A percentile compares a stretch with the other conserved stretches of the same genome.
These are phyloP conservation scores for Limnodromus scolopaceus DNA, from an alignment of 2,797 vertebrate species.

Conservation along the genomic window DNA sequence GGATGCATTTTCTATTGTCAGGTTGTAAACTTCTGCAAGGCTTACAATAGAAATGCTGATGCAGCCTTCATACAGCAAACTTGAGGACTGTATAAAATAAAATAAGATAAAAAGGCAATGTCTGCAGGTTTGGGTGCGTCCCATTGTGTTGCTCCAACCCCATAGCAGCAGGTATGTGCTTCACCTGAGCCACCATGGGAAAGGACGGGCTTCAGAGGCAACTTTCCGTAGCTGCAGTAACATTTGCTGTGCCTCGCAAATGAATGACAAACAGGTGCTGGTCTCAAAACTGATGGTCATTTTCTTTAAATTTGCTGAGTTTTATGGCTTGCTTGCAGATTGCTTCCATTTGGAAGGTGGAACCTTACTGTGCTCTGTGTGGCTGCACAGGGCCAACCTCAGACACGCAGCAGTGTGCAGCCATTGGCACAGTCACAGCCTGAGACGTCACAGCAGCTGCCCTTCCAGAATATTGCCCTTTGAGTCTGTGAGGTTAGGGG, in stretches of 20 bases:
- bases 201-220: neutral
- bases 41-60: neutral
- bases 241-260: neutral
- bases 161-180: neutral
- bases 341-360: neutral
- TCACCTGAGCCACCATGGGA: neutral
- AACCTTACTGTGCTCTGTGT: neutral
- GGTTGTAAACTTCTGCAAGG: constrained; percentile 13
- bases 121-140: neutral
- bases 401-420: neutral
- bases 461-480: neutral
- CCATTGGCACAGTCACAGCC: accelerated
- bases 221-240: neutral
- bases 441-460: neutral
- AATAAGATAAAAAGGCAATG: neutral
- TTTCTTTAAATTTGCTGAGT: neutral
- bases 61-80: neutral
- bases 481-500: neutral
- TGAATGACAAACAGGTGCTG: neutral
- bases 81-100: neutral
- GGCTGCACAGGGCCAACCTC: neutral
- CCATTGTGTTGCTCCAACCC: neutral
- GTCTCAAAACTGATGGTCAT: neutral
- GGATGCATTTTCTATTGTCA: constrained; percentile 25
- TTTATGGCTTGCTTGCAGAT: neutral